Percentiles rank a stretch among this genome's conserved stretches.
phyloP scores from a whole-genome alignment of 2,113 vertebrate species.

The Microtus richardsoni region DNA sequence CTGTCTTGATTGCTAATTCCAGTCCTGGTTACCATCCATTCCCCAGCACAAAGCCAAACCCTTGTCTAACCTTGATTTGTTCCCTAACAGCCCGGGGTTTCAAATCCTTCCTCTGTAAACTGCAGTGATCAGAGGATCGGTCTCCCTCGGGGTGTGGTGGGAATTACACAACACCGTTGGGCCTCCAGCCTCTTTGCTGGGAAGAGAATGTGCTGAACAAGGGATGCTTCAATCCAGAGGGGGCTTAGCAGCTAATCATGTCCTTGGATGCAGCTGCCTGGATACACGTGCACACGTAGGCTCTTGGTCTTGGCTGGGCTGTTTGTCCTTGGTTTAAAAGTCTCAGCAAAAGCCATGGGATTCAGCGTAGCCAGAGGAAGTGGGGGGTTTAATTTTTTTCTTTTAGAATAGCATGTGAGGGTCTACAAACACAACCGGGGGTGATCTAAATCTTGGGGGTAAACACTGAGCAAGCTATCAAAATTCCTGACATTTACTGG shows the following conservation, averaged over 20 bases:
- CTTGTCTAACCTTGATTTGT: neutral
- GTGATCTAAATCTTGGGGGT: neutral
- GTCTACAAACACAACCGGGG: neutral
- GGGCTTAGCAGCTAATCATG: constrained; percentile 50
- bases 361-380: neutral
- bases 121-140: neutral
- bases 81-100: neutral
- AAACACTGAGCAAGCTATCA: neutral
- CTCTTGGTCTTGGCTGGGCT: constrained; percentile 13
- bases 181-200: constrained; percentile 11
- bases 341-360: neutral
- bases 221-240: constrained; percentile 37
- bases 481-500: neutral
- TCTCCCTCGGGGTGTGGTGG: constrained; percentile 45
- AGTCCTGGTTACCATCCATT: neutral
- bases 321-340: neutral
- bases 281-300: neutral
- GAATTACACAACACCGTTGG: neutral
- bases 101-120: constrained; percentile 36
- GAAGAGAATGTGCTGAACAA: constrained; percentile 72
- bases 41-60: neutral
- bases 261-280: constrained; percentile 52
- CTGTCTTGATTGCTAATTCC: neutral
- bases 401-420: neutral
- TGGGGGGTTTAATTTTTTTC: neutral